Base-by-base conservation (phyloP, 2,888 invertebrate genomes). In the Tinea semifulvella region DNA sequence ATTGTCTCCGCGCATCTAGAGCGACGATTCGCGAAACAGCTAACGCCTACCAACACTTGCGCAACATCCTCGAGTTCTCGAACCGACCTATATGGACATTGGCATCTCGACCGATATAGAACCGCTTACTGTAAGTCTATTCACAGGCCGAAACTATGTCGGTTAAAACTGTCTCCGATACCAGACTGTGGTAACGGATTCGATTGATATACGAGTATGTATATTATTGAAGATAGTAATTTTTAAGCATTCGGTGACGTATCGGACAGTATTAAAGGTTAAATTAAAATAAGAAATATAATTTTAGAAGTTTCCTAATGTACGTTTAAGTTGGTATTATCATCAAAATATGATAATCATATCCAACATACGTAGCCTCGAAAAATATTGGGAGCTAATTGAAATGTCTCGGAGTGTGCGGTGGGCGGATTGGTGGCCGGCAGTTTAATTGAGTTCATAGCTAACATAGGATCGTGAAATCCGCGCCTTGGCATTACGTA, bases 1-100 rank as follows among this genome's bases (percentile, higher is more conserved):
- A 64, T 68, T 69, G 69, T 69, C 65, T 65, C 58, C 55, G 61
- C 57, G 60, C 68, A 68, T 68, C 63, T 68, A 63, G 66, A 65
- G 57, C 65, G 60, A 58, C 57, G 61, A 64, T 63, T 61, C 64
- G 61, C 67, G 61, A 59, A 54, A 56, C 47, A 27, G 47, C 56
- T 55, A 55, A 59, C 61, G 57, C 61, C 63, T 60, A 62, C 61
- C 52, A 46, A 48, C 42, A 8, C 43, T 16, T 25, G 36, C 46
- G 38, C 43, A 38, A 39, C 31, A 11, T 28, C 40, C 26, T 13
- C 38, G 8, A 28, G 22, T 10, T 42, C 35, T 31, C 25, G 46
- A 20, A 25, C 36, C 36, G 38, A 40, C 42, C 28, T 54, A 50
- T 49, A 57, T 56, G 56, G 57, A 54, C 53, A 56, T 57, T 49